phyloP scores from a whole-genome alignment of 2,113 vertebrate genomes.

The Tretioscincus oriximinensis region DNA sequence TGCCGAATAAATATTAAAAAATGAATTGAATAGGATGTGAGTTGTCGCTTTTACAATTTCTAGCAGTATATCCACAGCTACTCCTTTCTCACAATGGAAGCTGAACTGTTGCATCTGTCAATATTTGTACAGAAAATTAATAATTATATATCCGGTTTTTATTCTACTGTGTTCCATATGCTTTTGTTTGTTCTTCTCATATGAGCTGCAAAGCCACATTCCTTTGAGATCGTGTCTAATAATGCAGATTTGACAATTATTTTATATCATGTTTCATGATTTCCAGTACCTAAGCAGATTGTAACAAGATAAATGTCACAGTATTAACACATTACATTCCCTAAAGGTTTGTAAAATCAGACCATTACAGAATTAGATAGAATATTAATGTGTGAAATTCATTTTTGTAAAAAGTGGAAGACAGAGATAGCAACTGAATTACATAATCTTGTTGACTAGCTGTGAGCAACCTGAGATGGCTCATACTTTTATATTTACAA shows the following conservation, averaged over 20 bases:
- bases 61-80: not conserved
- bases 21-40: not conserved
- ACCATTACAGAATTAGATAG: not conserved
- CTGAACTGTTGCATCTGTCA: not conserved
- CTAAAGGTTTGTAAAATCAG: not conserved
- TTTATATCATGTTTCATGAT: not conserved
- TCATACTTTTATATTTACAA: not conserved
- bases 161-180: not conserved
- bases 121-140: not conserved
- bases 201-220: not conserved
- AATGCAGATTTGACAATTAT: not conserved
- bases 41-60: not conserved
- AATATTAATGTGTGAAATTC: not conserved
- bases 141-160: not conserved
- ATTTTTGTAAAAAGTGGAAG: not conserved
- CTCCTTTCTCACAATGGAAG: not conserved
- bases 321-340: not conserved
- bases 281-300: too few species aligned
- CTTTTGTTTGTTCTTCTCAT: not conserved
- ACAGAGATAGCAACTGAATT: not conserved
- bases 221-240: not conserved
- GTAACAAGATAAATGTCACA: too few species aligned
- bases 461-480: not conserved
- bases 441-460: not conserved
- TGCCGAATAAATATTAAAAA: not conserved